Evolutionary conservation across 2,797 vertebrate species (phyloP), one percentile per base, ranked within the genome.

Genomic region (Cyprinella venusta): DNA sequence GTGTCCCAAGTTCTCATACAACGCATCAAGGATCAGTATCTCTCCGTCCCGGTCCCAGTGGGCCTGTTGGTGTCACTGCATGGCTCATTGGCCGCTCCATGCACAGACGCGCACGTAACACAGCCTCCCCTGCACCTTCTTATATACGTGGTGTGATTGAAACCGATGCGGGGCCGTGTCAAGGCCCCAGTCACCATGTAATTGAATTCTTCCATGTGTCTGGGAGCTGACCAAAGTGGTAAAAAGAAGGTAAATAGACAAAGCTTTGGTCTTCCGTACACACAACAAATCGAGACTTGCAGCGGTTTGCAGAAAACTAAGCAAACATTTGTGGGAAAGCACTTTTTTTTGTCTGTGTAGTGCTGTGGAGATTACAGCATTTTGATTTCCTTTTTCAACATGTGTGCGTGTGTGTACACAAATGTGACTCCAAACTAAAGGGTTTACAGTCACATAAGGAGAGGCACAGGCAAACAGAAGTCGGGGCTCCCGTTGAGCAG

Each of bases 171-270:
- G 92, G 90, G 87, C 88, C 86, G 88, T 92, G 93, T 94, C 86
- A 89, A 84, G 85, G 85, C 89, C 87, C 85, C 64, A 86, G 90
- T 87, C 89, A 89, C 87, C 90, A 87, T 91, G 91, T 94, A 94
- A 94, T 94, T 92, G 90, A 94, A 94, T 93, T 92, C 89, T 89
- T 88, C 90, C 89, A 86, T 89, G 90, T 94, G 94, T 93, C 91
- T 87, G 88, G 86, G 88, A 91, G 88, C 72, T 91, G 91, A 90
- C 87, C 90, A 92, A 91, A 94, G 91, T 89, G 63, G 85, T 74
- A 86, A 84, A 90, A 87, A 85, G 86, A 89, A 90, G 84, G 91
- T 91, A 91, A 92, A 92, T 89, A 92, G 86, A 91, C 86, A 85
- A 88, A 65, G 88, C 86, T 88, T 87, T 64, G 56, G 33, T 86